A percentile compares a stretch with the other conserved stretches of the same genome.
Evolutionary conservation across 53 echinoderm and acorn worm species (phyloP).

Genomic region (Antedon mediterranea): DNA sequence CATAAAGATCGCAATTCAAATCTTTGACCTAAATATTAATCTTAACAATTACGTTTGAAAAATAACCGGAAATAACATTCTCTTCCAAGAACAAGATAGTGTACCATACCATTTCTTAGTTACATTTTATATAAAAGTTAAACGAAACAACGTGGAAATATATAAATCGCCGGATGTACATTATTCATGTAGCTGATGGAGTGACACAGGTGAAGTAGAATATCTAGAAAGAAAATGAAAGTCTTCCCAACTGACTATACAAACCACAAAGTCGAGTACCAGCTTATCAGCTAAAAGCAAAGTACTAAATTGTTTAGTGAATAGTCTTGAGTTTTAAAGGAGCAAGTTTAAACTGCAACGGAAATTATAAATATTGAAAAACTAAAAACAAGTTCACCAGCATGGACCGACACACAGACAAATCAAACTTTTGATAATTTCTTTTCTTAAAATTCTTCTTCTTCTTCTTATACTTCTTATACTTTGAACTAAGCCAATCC

Average conservation of each 20-base stretch:
- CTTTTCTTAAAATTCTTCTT: no score
- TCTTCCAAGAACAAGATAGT: background rate
- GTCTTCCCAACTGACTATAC: background rate
- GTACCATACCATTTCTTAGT: background rate
- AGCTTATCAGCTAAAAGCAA: background rate
- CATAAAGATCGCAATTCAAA: background rate
- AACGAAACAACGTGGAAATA: background rate
- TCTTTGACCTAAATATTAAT: no score
- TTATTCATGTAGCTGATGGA: background rate
- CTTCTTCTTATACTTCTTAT: no score
- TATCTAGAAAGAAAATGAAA: background rate
- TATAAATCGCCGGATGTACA: background rate
- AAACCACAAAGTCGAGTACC: background rate
- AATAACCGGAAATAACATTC: background rate
- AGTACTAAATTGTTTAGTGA: no score
- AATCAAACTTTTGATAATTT: no score
- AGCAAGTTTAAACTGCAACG: no score
- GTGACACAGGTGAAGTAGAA: background rate
- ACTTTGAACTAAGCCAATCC: no score
- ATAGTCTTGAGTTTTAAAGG: no score
- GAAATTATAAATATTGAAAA: no score
- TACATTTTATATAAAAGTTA: background rate
- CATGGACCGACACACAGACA: no score
- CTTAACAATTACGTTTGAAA: no score
- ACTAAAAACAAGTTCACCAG: no score